phyloP scores from a whole-genome alignment of 1,140 invertebrate genomes.

The Scaptodrosophila lebanonensis region DNA sequence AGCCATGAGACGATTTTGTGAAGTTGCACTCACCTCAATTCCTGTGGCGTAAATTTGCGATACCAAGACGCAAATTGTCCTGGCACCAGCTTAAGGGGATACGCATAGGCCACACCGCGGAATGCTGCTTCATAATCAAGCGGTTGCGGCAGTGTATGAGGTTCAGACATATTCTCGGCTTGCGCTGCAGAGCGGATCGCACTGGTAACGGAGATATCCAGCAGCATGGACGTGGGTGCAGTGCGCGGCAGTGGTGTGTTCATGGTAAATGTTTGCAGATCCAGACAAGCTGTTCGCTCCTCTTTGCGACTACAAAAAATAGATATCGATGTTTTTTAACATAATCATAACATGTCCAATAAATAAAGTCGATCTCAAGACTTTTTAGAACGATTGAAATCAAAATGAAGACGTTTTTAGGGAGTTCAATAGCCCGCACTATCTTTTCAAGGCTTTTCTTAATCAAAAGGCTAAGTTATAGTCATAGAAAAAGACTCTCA shows the following conservation, averaged over 20 bases:
- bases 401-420: too few relatives aligned
- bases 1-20: background rate
- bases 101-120: constrained; percentile 75
- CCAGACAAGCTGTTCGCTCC: constrained; percentile 63
- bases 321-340: too few relatives aligned
- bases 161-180: constrained; percentile 50
- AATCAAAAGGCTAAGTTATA: too few relatives aligned
- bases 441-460: too few relatives aligned
- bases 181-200: constrained; percentile 41
- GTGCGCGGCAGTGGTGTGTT: constrained; percentile 50
- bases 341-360: too few relatives aligned
- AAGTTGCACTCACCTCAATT: constrained; percentile 80
- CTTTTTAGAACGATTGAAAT: too few relatives aligned
- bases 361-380: too few relatives aligned
- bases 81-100: constrained; percentile 93
- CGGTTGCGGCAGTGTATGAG: constrained; percentile 39
- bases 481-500: background rate
- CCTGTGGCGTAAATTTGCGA: constrained; percentile 80
- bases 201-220: constrained; percentile 43
- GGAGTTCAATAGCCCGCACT: too few relatives aligned
- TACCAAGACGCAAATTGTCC: constrained; percentile 95
- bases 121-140: constrained; percentile 41
- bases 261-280: constrained; percentile 73
- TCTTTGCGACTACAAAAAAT: constrained; percentile 74
- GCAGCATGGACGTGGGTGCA: constrained; percentile 41